These are phyloP conservation scores for Hofmannophila pseudospretella DNA, from an alignment of 2,888 invertebrate species.

Conservation along the genomic window DNA sequence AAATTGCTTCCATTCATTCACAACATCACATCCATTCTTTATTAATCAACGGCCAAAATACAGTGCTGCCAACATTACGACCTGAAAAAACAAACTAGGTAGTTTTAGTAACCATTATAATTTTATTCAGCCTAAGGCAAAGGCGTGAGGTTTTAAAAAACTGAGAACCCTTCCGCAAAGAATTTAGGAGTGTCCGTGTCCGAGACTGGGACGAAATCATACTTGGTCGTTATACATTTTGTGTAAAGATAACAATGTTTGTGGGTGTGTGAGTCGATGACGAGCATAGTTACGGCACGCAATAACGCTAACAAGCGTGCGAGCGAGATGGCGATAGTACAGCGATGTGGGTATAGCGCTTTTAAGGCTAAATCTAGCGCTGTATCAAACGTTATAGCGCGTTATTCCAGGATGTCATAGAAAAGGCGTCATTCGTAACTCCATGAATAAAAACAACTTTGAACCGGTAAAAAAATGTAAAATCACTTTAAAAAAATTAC, in stretches of 20 bases:
- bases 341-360: background rate
- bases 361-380: background rate
- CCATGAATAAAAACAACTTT: too few relatives aligned
- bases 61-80: constrained; percentile 57
- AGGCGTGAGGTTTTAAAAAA: constrained; percentile 51
- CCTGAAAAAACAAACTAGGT: constrained; percentile 49
- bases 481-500: too few relatives aligned
- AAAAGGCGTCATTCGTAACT: too few relatives aligned
- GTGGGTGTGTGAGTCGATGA: constrained; percentile 74
- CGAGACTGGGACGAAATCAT: constrained; percentile 60
- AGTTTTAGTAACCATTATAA: constrained; percentile 45
- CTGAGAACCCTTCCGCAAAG: constrained; percentile 68
- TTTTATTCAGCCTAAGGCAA: constrained; percentile 52
- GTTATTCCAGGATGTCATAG: too few relatives aligned
- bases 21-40: too few relatives aligned
- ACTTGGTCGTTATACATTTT: constrained; percentile 75
- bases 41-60: constrained; percentile 36
- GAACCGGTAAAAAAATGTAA: too few relatives aligned
- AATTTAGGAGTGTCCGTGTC: constrained; percentile 71
- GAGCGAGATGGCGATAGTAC: constrained; percentile 36
- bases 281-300: constrained; percentile 76
- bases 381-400: too few relatives aligned
- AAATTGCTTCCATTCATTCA: constrained; percentile 8
- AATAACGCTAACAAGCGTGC: constrained; percentile 77
- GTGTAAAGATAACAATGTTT: constrained; percentile 74